Evolutionary conservation across 2,113 vertebrate genomes (phyloP).

Genomic region (Nematolebias whitei): DNA sequence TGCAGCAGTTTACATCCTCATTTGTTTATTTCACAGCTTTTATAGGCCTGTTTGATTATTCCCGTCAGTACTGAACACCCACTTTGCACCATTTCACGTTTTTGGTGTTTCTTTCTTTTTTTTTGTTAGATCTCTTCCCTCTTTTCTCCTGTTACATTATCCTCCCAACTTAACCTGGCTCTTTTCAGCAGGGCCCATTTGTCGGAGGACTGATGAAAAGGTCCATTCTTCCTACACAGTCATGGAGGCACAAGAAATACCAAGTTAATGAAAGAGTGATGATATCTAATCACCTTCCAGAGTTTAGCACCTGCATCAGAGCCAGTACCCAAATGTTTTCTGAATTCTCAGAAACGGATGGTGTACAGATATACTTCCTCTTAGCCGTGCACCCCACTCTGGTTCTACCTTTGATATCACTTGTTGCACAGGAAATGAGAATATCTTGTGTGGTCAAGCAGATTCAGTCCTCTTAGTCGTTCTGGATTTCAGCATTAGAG

Average conservation of each 20-base stretch:
- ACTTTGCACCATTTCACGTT: constrained; percentile 15
- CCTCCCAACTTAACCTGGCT: constrained; percentile 57
- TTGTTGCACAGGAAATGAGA: constrained; percentile 40
- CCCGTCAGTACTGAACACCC: not conserved
- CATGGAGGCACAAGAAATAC: constrained; percentile 62
- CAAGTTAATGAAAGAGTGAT: constrained; percentile 79
- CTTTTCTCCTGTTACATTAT: constrained; percentile 63
- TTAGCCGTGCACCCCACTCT: constrained; percentile 16
- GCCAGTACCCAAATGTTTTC: constrained; percentile 27
- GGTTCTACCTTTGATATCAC: constrained; percentile 47
- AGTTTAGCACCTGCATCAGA: constrained; percentile 63
- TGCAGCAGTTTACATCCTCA: constrained; percentile 35
- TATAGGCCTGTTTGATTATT: constrained; percentile 1
- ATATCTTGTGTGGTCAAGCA: constrained; percentile 67
- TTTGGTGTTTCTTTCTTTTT: constrained; percentile 4
- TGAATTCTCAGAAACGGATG: constrained; percentile 34
- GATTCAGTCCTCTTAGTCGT: constrained; percentile 59
- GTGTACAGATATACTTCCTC: constrained; percentile 61
- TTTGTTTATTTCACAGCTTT: constrained; percentile 18
- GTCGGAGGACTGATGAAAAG: constrained; percentile 65
- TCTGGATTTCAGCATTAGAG: constrained; percentile 71
- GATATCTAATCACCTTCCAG: constrained; percentile 74
- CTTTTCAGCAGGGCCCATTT: constrained; percentile 66
- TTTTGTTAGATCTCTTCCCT: constrained; percentile 8
- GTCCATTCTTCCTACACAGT: constrained; percentile 65